A percentile compares a stretch with the other conserved stretches of the same genome.
Conservation (phyloP, 2,797 vertebrate species). For the Thunnus albacares region DNA sequence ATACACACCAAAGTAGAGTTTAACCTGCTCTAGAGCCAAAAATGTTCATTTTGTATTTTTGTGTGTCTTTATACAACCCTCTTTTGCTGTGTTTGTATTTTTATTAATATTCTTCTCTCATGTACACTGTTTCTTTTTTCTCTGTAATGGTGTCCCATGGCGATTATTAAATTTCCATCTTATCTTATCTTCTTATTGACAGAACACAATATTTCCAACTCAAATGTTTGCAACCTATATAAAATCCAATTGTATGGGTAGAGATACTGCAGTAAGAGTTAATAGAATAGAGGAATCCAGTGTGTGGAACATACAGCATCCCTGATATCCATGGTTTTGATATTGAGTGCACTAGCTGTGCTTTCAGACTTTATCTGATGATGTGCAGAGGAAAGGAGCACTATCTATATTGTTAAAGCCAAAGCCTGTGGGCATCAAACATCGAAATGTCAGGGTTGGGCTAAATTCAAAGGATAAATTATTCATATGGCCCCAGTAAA, state of each 20-base stretch:
- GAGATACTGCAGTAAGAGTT: conserved; percentile 60
- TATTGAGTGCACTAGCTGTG: conserved; percentile 66
- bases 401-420: conserved; percentile 82
- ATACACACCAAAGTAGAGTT: conserved; percentile 4
- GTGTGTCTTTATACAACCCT: background rate
- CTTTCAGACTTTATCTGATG: conserved; percentile 81
- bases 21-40: background rate
- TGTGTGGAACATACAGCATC: conserved; percentile 58
- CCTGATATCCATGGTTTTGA: conserved; percentile 67
- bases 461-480: conserved; percentile 86
- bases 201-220: conserved; percentile 60
- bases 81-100: conserved; percentile 38
- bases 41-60: conserved; percentile 1
- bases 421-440: conserved; percentile 82
- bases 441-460: conserved; percentile 85
- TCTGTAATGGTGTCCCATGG: conserved; percentile 18
- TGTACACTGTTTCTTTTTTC: conserved; percentile 42
- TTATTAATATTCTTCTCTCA: conserved; percentile 40
- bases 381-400: conserved; percentile 74
- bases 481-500: conserved; percentile 87
- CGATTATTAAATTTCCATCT: conserved; percentile 57
- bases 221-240: conserved; percentile 54
- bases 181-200: conserved; percentile 59
- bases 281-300: conserved; percentile 65
- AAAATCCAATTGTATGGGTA: conserved; percentile 52